Conservation (phyloP, 2,797 vertebrate species). For the Pangasius sanitwongsei region DNA sequence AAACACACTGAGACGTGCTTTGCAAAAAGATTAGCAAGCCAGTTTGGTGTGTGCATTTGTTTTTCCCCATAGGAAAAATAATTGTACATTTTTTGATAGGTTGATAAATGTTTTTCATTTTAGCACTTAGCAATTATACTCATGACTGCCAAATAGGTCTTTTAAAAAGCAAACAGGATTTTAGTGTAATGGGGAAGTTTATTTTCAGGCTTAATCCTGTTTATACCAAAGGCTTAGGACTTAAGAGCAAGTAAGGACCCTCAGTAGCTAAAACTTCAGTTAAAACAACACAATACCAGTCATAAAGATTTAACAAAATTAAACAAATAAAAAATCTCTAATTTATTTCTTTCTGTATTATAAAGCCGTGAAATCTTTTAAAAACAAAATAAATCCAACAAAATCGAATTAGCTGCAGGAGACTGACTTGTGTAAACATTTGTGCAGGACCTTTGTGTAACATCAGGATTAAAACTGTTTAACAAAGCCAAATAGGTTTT, state of each 20-base stretch:
- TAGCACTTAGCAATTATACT: neutral
- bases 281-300: neutral
- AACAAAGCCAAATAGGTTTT: neutral
- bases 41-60: neutral
- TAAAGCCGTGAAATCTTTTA: neutral
- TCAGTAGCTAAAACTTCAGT: neutral
- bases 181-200: conserved; percentile 9
- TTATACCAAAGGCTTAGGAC: neutral
- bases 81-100: neutral
- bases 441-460: neutral
- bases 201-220: neutral
- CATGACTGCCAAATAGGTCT: neutral
- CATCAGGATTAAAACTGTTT: neutral
- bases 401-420: neutral
- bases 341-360: neutral
- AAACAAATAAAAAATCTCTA: neutral
- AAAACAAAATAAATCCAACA: neutral
- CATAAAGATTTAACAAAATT: neutral
- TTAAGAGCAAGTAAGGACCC: neutral
- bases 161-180: conserved; percentile 9
- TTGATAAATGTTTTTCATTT: conserved; percentile 27
- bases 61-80: neutral
- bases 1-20: neutral
- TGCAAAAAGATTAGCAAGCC: neutral
- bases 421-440: neutral